Evolutionary conservation across 2,888 invertebrate genomes (phyloP).

Genomic region (Melanchra persicariae): DNA sequence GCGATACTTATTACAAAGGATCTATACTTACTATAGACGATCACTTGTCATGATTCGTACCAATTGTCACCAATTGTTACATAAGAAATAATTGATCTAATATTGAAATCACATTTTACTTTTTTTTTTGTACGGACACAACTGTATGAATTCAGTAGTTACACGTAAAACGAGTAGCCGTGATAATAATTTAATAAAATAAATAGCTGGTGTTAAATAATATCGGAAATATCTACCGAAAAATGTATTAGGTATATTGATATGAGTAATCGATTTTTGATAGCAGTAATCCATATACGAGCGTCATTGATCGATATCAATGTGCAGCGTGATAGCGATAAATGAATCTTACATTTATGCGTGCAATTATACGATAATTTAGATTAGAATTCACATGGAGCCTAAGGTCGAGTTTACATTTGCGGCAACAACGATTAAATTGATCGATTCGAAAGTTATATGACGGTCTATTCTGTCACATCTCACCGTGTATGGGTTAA

Average conservation of each 20-base stretch:
- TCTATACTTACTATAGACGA: too few relatives aligned
- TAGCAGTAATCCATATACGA: conserved; percentile 2
- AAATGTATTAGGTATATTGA: conserved; percentile 7
- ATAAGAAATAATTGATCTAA: too few relatives aligned
- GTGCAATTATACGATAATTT: neutral
- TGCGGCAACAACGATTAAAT: too few relatives aligned
- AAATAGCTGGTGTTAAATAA: conserved; percentile 3
- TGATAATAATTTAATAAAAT: conserved; percentile 1
- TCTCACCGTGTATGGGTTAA: too few relatives aligned
- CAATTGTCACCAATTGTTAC: too few relatives aligned
- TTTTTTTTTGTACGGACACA: too few relatives aligned
- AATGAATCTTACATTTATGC: neutral
- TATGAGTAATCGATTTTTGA: conserved; percentile 16
- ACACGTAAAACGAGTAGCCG: conserved; percentile 26
- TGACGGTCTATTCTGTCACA: too few relatives aligned
- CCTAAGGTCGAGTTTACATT: neutral
- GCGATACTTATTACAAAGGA: too few relatives aligned
- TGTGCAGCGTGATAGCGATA: conserved; percentile 20
- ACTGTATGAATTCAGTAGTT: neutral
- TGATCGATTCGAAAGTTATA: too few relatives aligned
- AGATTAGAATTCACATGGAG: neutral
- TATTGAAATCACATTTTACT: neutral
- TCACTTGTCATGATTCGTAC: neutral
- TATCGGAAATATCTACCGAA: neutral
- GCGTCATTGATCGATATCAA: conserved; percentile 33